Evolutionary conservation across 2,113 vertebrate genomes (phyloP).

Genomic region (Eulemur macaco): DNA sequence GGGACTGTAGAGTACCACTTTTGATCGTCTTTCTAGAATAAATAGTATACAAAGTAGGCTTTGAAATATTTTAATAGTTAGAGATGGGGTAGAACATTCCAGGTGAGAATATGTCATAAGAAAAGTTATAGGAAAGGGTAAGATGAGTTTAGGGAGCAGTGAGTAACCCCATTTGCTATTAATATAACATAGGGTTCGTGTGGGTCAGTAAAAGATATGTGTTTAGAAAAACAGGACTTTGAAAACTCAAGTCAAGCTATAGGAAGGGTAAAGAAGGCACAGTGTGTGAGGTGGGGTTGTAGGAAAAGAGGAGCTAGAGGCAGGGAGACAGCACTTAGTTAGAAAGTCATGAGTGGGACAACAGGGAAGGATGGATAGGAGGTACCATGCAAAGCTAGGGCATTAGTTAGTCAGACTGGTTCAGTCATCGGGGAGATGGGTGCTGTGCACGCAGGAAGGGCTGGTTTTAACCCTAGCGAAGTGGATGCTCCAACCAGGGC

Average conservation of each 20-base stretch:
- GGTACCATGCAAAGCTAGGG: neutral
- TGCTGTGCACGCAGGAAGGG: neutral
- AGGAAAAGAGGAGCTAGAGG: neutral
- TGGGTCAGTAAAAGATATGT: neutral
- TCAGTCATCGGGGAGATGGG: neutral
- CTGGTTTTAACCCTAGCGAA: neutral
- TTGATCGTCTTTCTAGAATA: neutral
- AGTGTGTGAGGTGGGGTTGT: neutral
- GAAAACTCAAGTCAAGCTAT: neutral
- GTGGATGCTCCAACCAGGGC: neutral
- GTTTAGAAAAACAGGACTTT: neutral
- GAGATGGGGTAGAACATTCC: neutral
- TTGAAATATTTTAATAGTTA: neutral
- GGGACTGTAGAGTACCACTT: neutral
- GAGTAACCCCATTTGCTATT: neutral
- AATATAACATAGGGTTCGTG: neutral
- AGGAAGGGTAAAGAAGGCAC: neutral
- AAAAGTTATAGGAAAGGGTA: neutral
- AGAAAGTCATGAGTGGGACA: neutral
- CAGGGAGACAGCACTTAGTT: neutral
- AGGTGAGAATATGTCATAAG: conserved; percentile 1
- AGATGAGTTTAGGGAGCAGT: neutral
- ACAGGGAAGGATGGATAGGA: neutral
- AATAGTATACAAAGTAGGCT: neutral
- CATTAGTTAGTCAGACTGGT: neutral